Base-by-base conservation (phyloP, 1,140 invertebrate species). In the Bombus cullumanus region DNA sequence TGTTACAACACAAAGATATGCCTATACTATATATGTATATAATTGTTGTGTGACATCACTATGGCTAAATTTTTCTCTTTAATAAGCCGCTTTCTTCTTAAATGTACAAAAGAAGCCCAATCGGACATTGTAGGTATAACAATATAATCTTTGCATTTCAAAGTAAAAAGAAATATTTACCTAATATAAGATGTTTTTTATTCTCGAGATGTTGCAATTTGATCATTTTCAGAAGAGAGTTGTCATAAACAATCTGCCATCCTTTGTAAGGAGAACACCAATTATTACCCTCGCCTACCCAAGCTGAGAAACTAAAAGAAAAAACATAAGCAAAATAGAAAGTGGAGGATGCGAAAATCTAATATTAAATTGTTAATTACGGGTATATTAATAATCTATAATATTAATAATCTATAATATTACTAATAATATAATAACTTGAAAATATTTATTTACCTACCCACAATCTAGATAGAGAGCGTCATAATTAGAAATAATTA, bases 191-290 rank as follows among this genome's bases (percentile, higher is more conserved):
- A 85, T 96, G 86, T 8, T 93, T 94, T 83, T 96, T 95, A 5
- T 94, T 92, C 4, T 95, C 96, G 13, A 94, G 90, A 64, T 89
- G 88, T 75, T 94, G 91, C 28, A 79, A 86, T 34, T 76, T 88
- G 18, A 92, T 72, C 79, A 98, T 96, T 12, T 94, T 90, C 37
- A 94, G 93, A 2, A 97, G 96, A 87, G 96, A 97, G 93, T 98
- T 98, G 12, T 97, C 96, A 90, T 98, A 98, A 15, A 98, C 96
- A 89, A 97, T 97, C 94, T 98, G 98, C 98, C 98, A 98, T 6
- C 97, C 97, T 92, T 97, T 98, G 94, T 98, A 98, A 0, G 98
- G 98, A 0, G 97, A 96, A 93, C 98, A 98, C 98, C 98, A 98
- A 92, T 98, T 98, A 89, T 97, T 97, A 28, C 97, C 97, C 94